A percentile compares a stretch with the other conserved stretches of the same genome.
phyloP scores from a whole-genome alignment of 2,888 invertebrate species.

The Achlya flavicornis region DNA sequence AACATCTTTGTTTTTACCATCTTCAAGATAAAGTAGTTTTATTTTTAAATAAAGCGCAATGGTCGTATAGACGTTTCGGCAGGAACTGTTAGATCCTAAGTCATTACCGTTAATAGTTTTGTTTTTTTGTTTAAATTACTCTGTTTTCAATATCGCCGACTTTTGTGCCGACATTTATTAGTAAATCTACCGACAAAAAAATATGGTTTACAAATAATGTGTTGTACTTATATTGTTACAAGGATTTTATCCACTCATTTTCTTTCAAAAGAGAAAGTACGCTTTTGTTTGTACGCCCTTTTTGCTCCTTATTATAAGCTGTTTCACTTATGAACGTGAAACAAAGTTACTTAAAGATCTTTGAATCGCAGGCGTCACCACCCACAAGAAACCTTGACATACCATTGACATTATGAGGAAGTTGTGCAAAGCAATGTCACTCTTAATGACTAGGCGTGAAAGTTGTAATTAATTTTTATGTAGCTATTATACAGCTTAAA shows the following conservation, averaged over 20 bases:
- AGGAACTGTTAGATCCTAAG: neutral
- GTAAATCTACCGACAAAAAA: no score
- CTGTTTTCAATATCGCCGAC: neutral
- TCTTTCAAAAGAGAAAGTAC: no score
- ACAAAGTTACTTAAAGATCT: neutral
- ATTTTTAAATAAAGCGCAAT: neutral
- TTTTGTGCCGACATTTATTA: no score
- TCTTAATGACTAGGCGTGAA: constrained; percentile 27
- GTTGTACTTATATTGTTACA: neutral
- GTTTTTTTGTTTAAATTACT: neutral
- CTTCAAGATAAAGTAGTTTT: neutral
- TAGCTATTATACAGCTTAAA: no score
- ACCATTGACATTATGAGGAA: constrained; percentile 28
- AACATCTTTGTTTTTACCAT: neutral
- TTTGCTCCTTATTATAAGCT: no score
- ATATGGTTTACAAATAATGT: no score
- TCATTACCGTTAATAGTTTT: neutral
- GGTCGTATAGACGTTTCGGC: neutral
- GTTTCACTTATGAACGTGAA: no score
- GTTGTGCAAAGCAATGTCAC: constrained; percentile 30
- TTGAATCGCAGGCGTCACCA: neutral
- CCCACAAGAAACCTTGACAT: constrained; percentile 39
- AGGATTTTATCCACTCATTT: neutral
- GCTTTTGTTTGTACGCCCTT: no score
- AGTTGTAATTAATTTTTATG: no score